Evolutionary conservation across 1,140 invertebrate genomes (phyloP).

Genomic region (Galleria mellonella): DNA sequence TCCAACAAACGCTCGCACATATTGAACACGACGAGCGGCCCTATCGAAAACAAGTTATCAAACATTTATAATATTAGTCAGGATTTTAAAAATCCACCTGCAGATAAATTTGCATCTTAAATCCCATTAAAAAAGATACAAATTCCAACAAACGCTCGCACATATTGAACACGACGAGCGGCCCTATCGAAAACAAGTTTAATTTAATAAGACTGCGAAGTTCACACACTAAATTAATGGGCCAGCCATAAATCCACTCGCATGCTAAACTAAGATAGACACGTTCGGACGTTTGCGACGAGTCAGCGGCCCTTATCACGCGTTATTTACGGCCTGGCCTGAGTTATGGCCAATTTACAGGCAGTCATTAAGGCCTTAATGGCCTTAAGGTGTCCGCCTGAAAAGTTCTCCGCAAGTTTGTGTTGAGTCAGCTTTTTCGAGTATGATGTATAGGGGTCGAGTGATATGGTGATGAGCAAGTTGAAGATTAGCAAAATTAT

Average conservation of each 20-base stretch:
- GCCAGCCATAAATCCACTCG: slow-evolving; percentile 23
- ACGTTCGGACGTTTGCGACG: slow-evolving; percentile 17
- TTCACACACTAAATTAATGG: slow-evolving; percentile 2
- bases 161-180: too few relatives aligned
- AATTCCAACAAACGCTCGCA: too few relatives aligned
- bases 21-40: too few relatives aligned
- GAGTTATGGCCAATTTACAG: slow-evolving; percentile 53
- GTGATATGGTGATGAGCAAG: background rate
- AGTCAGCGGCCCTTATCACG: slow-evolving; percentile 42
- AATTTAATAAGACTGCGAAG: background rate
- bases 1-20: too few relatives aligned
- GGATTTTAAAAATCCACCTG: slow-evolving; percentile 24
- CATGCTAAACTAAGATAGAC: slow-evolving; percentile 38
- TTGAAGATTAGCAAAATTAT: too few relatives aligned
- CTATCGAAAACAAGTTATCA: too few relatives aligned
- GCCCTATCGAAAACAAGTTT: too few relatives aligned
- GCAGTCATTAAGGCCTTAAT: slow-evolving; percentile 68
- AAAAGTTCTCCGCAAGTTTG: slow-evolving; percentile 48
- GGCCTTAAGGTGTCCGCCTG: slow-evolving; percentile 46
- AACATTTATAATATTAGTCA: background rate
- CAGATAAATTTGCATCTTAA: too few relatives aligned
- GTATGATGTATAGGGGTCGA: slow-evolving; percentile 20
- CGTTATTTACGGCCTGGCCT: slow-evolving; percentile 38
- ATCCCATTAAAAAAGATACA: too few relatives aligned
- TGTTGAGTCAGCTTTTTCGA: slow-evolving; percentile 36